These are phyloP conservation scores for Axis porcinus DNA, from an alignment of 2,113 vertebrate species.

Conservation along the genomic window DNA sequence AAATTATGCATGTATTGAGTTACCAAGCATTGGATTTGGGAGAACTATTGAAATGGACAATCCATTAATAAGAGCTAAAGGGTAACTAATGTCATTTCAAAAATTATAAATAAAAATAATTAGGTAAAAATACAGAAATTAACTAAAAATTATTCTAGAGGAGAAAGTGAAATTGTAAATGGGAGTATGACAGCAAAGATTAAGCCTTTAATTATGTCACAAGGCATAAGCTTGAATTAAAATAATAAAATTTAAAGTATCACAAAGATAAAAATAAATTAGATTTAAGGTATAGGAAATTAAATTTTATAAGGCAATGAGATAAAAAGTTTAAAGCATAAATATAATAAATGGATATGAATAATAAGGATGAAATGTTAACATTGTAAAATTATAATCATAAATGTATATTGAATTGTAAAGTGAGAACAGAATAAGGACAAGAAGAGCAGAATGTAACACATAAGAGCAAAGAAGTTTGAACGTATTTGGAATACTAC, in stretches of 20 bases:
- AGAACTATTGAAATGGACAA: background rate
- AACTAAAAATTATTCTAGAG: background rate
- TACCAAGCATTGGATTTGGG: background rate
- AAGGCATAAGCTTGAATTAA: background rate
- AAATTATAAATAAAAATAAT: background rate
- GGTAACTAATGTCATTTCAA: background rate
- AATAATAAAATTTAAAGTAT: background rate
- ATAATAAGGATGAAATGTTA: background rate
- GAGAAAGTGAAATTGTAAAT: background rate
- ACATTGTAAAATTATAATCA: background rate
- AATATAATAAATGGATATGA: background rate
- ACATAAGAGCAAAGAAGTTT: background rate
- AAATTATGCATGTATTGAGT: background rate
- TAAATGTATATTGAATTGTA: background rate
- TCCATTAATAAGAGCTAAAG: background rate
- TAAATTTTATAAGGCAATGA: constrained; percentile 5
- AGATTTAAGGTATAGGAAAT: background rate
- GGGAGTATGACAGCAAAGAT: background rate
- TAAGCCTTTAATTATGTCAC: background rate
- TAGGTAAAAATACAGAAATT: background rate
- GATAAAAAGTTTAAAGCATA: background rate
- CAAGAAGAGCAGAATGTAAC: background rate
- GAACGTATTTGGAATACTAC: background rate
- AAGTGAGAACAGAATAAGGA: background rate
- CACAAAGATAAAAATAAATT: background rate